phyloP scores from a whole-genome alignment of 1,140 invertebrate genomes.

The Drosophila virilis region DNA sequence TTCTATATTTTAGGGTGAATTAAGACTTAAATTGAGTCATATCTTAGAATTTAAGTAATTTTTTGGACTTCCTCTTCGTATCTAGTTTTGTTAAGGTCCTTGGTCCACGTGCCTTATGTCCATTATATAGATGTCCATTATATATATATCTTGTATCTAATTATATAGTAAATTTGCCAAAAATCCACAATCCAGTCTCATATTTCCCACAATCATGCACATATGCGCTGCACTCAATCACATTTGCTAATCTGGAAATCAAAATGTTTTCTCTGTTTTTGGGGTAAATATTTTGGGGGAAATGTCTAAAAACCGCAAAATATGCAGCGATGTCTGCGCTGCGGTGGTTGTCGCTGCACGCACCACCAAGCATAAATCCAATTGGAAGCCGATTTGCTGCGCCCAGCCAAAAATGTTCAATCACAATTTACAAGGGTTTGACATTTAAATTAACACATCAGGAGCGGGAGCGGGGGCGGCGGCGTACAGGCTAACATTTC shows the following conservation, averaged over 20 bases:
- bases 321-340: slow-evolving; percentile 43
- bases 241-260: slow-evolving; percentile 28
- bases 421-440: slow-evolving; percentile 45
- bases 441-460: slow-evolving; percentile 65
- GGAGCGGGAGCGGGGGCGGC: neutral
- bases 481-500: slow-evolving; percentile 2
- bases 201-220: neutral
- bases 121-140: too few relatives aligned
- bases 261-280: slow-evolving; percentile 22
- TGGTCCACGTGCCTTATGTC: too few relatives aligned
- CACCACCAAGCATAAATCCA: slow-evolving; percentile 71
- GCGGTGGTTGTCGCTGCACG: slow-evolving; percentile 57
- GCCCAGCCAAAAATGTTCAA: slow-evolving; percentile 21
- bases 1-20: too few relatives aligned
- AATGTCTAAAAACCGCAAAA: slow-evolving; percentile 58
- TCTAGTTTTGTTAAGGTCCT: too few relatives aligned
- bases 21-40: too few relatives aligned
- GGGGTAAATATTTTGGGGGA: slow-evolving; percentile 38
- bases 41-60: too few relatives aligned
- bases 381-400: slow-evolving; percentile 56
- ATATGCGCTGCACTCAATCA: slow-evolving; percentile 15
- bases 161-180: too few relatives aligned
- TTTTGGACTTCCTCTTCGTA: too few relatives aligned
- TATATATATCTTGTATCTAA: too few relatives aligned
- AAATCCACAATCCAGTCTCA: neutral